Base-by-base conservation (phyloP, 30 jellyfish, hydroid and myxozoan species). In the Hydra vulgaris region DNA sequence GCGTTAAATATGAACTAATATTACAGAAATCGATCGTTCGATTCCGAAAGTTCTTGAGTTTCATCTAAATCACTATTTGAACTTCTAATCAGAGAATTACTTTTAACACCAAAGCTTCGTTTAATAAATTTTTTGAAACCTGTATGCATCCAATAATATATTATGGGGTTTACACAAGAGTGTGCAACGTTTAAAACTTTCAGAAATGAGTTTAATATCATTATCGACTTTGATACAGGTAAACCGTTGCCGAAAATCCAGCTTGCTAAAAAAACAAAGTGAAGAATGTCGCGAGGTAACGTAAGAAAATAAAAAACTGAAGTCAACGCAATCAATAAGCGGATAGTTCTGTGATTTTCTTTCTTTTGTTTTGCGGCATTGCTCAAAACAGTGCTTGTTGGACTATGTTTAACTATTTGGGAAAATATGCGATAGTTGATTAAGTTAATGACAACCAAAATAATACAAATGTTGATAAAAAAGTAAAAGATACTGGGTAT, bases 91-190 rank as follows among this genome's bases (percentile, higher is more conserved):
- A 40, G 61, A 40, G 61, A 40, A 40, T 40, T 12, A 12, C 61
- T 40, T 40, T 40, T 40, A 40, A 40, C 12, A 40, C 61, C 61
- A 40, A 68, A 68, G 16, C 75, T n/a, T 20, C 27, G 75, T 68
- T 15, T 68, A 3, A 73, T 73, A 73, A 19, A 26, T 73, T 12
- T 20, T 73, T 26, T 23, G 17, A 80, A 80, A 27, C 87, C 87
- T 16, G 17, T 1, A 74, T 92, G 96, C 96, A 92, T 92, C 24
- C 82, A 66, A 54, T 95, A 92, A 67, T 86, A 92, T 0, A 92
- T 92, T 74, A 92, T 86, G 67, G 87, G 92, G 71, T 92, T 92
- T 7, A 81, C 96, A 82, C 98, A 87, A 22, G 96, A 88, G 80
- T 92, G 86, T 23, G 98, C 89, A 0, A 94, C 84, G 69, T 92